Evolutionary conservation across 2,113 vertebrate species (phyloP).

Genomic region (Neotoma lepida): DNA sequence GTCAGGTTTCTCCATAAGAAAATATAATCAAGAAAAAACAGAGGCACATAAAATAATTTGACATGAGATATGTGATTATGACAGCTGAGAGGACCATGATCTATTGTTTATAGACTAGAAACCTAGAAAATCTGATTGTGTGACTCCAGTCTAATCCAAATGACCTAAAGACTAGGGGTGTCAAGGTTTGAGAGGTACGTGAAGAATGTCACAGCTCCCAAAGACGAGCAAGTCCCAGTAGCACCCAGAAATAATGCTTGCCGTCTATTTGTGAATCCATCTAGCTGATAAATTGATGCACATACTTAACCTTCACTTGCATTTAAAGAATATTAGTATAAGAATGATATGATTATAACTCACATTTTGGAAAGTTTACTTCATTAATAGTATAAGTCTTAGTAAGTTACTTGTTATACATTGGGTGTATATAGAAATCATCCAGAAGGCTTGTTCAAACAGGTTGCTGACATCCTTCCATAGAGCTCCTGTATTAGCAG

Average conservation of each 20-base stretch:
- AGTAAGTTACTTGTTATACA: background rate
- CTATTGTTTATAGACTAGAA: background rate
- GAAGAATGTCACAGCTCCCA: background rate
- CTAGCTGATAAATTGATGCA: background rate
- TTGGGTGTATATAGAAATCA: background rate
- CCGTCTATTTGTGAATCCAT: background rate
- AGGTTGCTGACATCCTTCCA: background rate
- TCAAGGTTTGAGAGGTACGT: too few species aligned
- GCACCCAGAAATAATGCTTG: background rate
- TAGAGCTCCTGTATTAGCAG: background rate
- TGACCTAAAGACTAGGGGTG: background rate
- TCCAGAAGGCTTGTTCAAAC: background rate
- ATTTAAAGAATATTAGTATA: background rate
- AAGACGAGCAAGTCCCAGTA: background rate
- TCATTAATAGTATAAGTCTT: background rate
- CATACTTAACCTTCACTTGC: background rate
- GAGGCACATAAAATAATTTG: background rate
- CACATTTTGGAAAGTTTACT: slow-evolving; percentile 13
- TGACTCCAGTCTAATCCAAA: background rate
- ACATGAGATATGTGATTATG: background rate
- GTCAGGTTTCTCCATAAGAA: background rate
- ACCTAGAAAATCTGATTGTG: background rate
- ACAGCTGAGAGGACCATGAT: background rate
- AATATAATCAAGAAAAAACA: background rate
- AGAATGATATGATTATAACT: background rate